Evolutionary conservation across 2,888 invertebrate genomes (phyloP), one percentile per base, ranked within the genome.

Genomic region (Mycalesis mineus): DNA sequence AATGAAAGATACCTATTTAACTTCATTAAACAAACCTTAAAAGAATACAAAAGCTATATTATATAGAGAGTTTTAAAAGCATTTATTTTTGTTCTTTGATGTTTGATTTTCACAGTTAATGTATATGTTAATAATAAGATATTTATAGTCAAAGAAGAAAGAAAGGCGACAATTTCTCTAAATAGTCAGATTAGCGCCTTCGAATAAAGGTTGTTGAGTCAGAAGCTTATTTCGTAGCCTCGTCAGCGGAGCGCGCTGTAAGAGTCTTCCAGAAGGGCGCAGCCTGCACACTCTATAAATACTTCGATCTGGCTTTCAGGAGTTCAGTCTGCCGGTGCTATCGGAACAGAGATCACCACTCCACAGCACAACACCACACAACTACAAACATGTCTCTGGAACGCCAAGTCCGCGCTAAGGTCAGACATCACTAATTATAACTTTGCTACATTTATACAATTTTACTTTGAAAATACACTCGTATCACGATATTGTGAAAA

Each of bases 391-490:
- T 96, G 96, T 96, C 96, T 94, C 93, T 96, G 88, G 96, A 96
- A 94, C 95, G 96, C 91, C 95, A 95, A 93, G 95, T 96, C 91
- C 94, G 95, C 84, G 94, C 94, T 83, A 96, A 96, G 95, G 96
- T 96, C 86, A 91, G 91, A 64, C 40, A 65, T 39, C 51, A 59
- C 54, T 60, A 60, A 65, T 75, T 58, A 65, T 66, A 64, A 63
- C 51, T 59, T 58, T 58, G 59, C 57, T 57, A 53, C 54, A 51
- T 47, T 57, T 33, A 22, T 40, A 40, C 31, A 17, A 42, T 33
- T 33, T 33, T 55, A 57, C 36, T 29, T 14, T 4, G n/a, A 28
- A 33, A 33, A 33, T 22, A 22, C n/a, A n/a, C n/a, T n/a, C n/a
- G n/a, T n/a, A n/a, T n/a, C n/a, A n/a, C n/a, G n/a, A n/a, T n/a